Evolutionary conservation across 2,113 vertebrate species (phyloP).

Genomic region (Baryphthengus martii): DNA sequence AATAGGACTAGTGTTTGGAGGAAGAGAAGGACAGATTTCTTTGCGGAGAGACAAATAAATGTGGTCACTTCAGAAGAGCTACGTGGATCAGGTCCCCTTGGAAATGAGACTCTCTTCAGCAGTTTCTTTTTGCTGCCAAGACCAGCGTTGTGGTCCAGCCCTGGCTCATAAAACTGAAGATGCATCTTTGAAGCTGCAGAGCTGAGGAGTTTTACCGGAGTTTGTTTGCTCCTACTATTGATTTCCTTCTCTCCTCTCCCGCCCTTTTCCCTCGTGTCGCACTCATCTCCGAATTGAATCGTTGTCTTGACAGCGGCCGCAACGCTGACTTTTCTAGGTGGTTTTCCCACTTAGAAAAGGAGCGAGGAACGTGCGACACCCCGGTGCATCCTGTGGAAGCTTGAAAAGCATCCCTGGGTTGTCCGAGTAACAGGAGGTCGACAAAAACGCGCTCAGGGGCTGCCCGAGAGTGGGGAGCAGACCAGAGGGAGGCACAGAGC

Average conservation of each 20-base stretch:
- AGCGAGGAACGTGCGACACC: not conserved
- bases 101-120: not conserved
- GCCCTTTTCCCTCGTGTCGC: not conserved
- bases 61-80: not conserved
- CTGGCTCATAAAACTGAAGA: not conserved
- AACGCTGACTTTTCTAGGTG: not conserved
- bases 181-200: not conserved
- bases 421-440: accelerated
- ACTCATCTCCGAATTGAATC: not conserved
- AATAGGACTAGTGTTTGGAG: not conserved
- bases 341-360: not conserved
- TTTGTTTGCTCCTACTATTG: not conserved
- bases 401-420: not conserved
- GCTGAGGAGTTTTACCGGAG: constrained; percentile 7
- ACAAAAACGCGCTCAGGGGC: not conserved
- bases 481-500: not conserved
- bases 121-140: not conserved
- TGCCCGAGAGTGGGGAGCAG: not conserved
- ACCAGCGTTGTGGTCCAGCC: not conserved
- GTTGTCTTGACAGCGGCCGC: not conserved
- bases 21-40: not conserved
- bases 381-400: not conserved
- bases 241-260: not conserved
- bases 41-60: not conserved
- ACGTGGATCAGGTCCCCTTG: not conserved